A percentile compares a stretch with the other conserved stretches of the same genome.
These are phyloP conservation scores for Anguilla rostrata DNA, from an alignment of 2,113 vertebrate genomes.

Conservation along the genomic window DNA sequence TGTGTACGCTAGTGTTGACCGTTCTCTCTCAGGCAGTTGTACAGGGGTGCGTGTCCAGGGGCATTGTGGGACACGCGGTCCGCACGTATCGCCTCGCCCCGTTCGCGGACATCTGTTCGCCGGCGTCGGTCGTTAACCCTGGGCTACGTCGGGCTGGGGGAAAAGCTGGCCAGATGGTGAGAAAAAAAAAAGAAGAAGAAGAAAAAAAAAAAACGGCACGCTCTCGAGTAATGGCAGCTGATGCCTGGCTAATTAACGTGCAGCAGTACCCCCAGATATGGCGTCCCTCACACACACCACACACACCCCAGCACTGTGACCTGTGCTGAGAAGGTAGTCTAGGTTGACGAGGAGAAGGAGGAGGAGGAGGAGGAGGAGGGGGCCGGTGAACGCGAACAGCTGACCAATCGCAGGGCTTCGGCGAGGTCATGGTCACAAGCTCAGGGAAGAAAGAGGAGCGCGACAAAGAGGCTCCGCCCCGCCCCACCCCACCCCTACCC, in stretches of 20 bases:
- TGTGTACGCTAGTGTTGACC: not conserved
- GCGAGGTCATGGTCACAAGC: no score
- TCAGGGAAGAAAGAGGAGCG: no score
- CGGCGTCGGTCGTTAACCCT: constrained; percentile 13
- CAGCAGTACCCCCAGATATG: not conserved
- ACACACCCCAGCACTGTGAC: not conserved
- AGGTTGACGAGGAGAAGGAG: not conserved
- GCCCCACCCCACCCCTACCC: no score
- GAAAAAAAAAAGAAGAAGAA: not conserved
- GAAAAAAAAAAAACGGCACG: not conserved
- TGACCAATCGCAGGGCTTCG: not conserved
- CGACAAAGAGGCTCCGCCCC: no score
- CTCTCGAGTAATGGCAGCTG: not conserved
- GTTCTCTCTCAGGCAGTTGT: not conserved
- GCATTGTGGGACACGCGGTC: not conserved
- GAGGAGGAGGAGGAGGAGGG: not conserved
- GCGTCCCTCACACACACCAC: not conserved
- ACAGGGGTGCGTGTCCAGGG: not conserved
- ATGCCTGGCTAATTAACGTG: not conserved
- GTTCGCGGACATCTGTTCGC: constrained; percentile 25
- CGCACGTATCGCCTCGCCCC: not conserved
- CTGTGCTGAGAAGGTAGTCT: not conserved
- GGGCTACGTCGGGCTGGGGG: not conserved
- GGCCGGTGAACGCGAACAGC: no score
- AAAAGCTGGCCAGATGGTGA: constrained; percentile 14